These are phyloP conservation scores for Thunnus thynnus DNA, from an alignment of 2,113 vertebrate genomes.

Conservation along the genomic window DNA sequence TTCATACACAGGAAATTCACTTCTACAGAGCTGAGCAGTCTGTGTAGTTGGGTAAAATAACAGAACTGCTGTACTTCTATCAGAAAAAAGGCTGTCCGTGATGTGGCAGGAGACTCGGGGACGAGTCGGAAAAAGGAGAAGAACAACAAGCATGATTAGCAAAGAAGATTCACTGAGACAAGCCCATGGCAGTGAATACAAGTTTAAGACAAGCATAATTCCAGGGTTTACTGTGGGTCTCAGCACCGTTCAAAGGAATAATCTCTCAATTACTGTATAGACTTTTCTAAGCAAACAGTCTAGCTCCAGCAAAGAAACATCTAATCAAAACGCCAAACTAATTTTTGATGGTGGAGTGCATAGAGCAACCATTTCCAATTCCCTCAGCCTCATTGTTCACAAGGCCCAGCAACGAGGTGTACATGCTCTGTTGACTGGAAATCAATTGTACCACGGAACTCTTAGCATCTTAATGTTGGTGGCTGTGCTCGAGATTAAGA, in stretches of 20 bases:
- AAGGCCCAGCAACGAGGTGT: conserved; percentile 10
- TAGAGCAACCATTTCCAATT: conserved; percentile 7
- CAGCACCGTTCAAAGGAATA: conserved; percentile 12
- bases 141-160: neutral
- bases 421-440: conserved; percentile 18
- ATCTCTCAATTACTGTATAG: neutral
- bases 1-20: neutral
- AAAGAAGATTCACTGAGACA: conserved; percentile 23
- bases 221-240: conserved; percentile 5
- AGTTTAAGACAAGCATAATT: conserved; percentile 3
- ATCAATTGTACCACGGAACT: conserved; percentile 25
- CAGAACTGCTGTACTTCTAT: neutral
- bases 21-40: neutral
- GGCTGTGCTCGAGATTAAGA: neutral
- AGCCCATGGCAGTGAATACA: conserved; percentile 13
- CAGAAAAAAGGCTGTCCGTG: too few relatives aligned
- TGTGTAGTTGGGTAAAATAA: neutral
- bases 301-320: too few relatives aligned
- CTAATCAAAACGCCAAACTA: neutral
- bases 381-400: neutral
- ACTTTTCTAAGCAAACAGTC: too few relatives aligned
- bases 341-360: neutral
- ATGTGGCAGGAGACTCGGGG: conserved; percentile 1
- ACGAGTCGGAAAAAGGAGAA: neutral
- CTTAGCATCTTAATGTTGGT: conserved; percentile 16